A percentile compares a stretch with the other conserved stretches of the same genome.
phyloP scores from a whole-genome alignment of 2,113 vertebrate genomes.

The Nansenia antarctica region DNA sequence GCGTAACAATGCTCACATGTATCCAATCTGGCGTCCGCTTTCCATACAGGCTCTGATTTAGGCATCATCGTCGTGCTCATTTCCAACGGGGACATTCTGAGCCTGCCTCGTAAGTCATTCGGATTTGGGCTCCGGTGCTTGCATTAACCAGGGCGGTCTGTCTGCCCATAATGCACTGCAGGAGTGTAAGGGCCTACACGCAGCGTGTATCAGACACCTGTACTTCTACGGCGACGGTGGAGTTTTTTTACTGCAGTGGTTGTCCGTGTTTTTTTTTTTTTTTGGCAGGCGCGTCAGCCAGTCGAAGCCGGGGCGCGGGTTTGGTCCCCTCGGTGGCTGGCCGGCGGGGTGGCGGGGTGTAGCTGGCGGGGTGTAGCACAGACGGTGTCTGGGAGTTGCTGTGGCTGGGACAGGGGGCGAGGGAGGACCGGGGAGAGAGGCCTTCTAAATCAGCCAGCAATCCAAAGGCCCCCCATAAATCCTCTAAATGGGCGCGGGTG shows the following conservation, averaged over 20 bases:
- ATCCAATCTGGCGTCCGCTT: slow-evolving; percentile 67
- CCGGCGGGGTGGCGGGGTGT: too few species aligned
- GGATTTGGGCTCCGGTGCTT: slow-evolving; percentile 77
- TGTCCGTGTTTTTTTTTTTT: slow-evolving; percentile 42
- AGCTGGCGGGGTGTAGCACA: too few species aligned
- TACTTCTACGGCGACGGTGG: too few species aligned
- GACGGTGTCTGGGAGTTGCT: neutral
- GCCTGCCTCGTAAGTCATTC: slow-evolving; percentile 71
- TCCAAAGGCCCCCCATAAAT: slow-evolving; percentile 81
- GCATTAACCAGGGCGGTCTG: slow-evolving; percentile 71
- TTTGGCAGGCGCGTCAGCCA: slow-evolving; percentile 57
- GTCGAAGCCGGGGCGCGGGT: slow-evolving; percentile 40
- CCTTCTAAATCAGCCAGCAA: slow-evolving; percentile 82
- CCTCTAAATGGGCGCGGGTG: slow-evolving; percentile 77
- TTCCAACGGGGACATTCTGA: slow-evolving; percentile 61
- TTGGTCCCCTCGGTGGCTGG: neutral
- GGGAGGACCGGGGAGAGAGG: too few species aligned
- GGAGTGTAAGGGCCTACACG: slow-evolving; percentile 21
- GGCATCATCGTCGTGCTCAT: slow-evolving; percentile 64
- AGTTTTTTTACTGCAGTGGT: slow-evolving; percentile 53
- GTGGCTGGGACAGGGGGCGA: neutral
- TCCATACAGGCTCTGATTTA: slow-evolving; percentile 66
- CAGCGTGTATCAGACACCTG: slow-evolving; percentile 63
- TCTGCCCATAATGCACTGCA: slow-evolving; percentile 16
- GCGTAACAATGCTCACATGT: slow-evolving; percentile 69